Conservation (phyloP, 2,113 vertebrate genomes). For the Alethe diademata region DNA sequence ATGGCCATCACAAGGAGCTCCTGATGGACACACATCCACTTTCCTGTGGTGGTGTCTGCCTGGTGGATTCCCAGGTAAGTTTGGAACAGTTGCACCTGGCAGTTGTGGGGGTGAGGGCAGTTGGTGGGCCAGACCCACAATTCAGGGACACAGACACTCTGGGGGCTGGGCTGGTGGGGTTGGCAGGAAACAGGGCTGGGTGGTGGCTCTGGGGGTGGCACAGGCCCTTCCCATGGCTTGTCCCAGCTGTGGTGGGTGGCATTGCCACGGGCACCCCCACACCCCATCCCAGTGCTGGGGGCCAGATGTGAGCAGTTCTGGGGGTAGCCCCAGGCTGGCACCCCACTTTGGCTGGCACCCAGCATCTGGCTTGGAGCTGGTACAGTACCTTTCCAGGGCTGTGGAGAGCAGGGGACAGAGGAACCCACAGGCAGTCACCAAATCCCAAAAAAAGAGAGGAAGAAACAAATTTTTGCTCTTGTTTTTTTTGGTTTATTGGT, state of each 20-base stretch:
- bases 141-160: background rate
- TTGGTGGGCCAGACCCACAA: background rate
- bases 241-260: background rate
- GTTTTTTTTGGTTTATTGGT: background rate
- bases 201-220: background rate
- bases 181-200: background rate
- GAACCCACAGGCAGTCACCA: background rate
- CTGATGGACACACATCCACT: background rate
- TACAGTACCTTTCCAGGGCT: background rate
- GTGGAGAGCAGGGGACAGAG: background rate
- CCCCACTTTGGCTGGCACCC: background rate
- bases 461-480: background rate
- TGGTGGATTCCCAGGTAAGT: background rate
- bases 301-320: background rate
- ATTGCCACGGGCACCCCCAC: background rate
- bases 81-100: background rate
- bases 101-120: background rate
- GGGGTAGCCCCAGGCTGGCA: background rate
- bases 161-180: background rate
- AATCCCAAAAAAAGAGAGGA: background rate
- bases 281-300: fast-evolving
- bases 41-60: background rate
- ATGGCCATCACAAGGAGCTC: background rate
- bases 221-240: background rate
- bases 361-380: background rate